Evolutionary conservation across 53 echinoderm and acorn worm genomes (phyloP), one percentile per base, ranked within the genome.

Genomic region (Patiria pectinifera): DNA sequence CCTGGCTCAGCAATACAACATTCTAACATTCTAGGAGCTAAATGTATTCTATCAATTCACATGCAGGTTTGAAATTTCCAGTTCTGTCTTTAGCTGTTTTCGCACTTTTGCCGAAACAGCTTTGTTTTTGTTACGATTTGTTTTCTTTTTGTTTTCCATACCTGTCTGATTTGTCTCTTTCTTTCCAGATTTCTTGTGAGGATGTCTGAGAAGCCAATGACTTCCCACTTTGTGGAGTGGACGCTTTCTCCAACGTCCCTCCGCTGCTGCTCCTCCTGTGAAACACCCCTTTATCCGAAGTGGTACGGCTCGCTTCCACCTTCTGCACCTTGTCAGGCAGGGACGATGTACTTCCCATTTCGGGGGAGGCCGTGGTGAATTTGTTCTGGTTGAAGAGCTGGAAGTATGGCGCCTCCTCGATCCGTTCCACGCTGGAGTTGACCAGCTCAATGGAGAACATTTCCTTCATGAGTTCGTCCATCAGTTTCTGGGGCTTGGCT

Each of bases 391-490:
- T 91, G 69, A 91, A 97, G 80, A 97, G 95, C 85, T 92, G 95
- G 93, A 97, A 99, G 93, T 93, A 99, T 0, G 99, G 99, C 2
- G 96, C 96, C 48, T 97, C 99, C 13, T 97, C 97, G 18, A 62
- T 87, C 66, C 97, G 93, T 74, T 97, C 99, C 63, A 99, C 95
- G 84, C 93, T 96, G 91, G 97, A 94, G 87, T 97, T 96, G 93
- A 99, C 97, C 19, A 94, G 76, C 19, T 99, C 99, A 62, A 95
- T 95, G 19, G 96, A 97, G 46, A 97, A 93, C 93, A 99, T 95
- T 84, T 99, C 99, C 76, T 95, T 96, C 99, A 99, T 96, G 53
- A 99, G 87, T 78, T 97, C 97, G 59, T 99, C 97, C 93, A 99
- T 95, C 12, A 99, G 96, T 70, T 94, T 96, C 79, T 97, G 95